Percentiles rank a stretch among this genome's conserved stretches.
Conservation (phyloP, 2,797 vertebrate species). For the Tadarida brasiliensis region DNA sequence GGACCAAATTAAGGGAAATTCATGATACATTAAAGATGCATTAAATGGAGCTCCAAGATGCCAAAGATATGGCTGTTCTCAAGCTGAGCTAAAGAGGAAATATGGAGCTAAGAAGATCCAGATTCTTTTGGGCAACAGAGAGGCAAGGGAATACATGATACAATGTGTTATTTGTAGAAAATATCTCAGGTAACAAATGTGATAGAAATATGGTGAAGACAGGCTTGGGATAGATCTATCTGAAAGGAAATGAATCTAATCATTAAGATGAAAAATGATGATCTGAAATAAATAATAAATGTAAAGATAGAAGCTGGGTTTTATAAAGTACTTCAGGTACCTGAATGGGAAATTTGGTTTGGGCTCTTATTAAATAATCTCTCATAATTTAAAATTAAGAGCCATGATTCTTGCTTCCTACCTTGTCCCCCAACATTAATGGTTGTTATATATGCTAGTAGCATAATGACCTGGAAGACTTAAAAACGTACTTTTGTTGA, state of each 20-base stretch:
- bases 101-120: background rate
- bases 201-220: background rate
- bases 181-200: background rate
- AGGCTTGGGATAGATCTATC: background rate
- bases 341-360: background rate
- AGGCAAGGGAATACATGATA: background rate
- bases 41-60: background rate
- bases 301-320: background rate
- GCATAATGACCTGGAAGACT: background rate
- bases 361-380: background rate
- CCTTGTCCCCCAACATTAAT: background rate
- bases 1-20: background rate
- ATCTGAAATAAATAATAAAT: background rate
- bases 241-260: background rate
- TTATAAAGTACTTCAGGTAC: background rate
- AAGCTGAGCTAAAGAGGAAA: background rate
- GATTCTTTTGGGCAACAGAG: background rate
- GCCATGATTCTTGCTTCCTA: background rate
- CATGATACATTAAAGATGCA: background rate
- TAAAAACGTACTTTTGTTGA: background rate
- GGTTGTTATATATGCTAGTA: background rate
- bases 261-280: background rate
- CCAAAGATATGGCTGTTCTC: background rate
- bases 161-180: background rate
- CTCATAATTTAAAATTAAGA: background rate